A percentile compares a stretch with the other conserved stretches of the same genome.
phyloP scores from a whole-genome alignment of 2,797 vertebrate species.

The Gallinago stenura region DNA sequence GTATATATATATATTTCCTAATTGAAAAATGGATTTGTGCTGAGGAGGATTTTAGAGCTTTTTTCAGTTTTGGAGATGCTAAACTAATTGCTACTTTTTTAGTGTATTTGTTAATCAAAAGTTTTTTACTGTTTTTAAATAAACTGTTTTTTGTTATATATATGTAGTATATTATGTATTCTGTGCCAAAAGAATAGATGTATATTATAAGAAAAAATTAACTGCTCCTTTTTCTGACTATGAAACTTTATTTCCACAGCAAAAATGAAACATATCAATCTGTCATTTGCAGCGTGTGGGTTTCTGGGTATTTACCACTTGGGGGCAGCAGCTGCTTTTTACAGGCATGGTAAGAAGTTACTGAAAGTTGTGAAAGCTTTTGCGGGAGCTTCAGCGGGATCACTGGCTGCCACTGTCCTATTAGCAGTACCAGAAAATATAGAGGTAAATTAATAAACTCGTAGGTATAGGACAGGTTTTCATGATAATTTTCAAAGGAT shows the following conservation, averaged over 20 bases:
- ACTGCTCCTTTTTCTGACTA: not conserved
- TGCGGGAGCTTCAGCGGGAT: constrained; percentile 89
- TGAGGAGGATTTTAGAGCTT: not conserved
- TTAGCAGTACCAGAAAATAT: constrained; percentile 89
- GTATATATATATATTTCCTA: not conserved
- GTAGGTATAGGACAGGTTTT: not conserved
- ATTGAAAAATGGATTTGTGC: not conserved
- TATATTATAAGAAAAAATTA: not conserved
- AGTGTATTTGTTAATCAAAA: not conserved
- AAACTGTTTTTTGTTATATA: not conserved
- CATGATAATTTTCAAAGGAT: not conserved
- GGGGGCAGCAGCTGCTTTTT: constrained; percentile 86
- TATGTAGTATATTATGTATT: not conserved
- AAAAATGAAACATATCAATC: constrained; percentile 83
- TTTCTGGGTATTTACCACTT: constrained; percentile 94
- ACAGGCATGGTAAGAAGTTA: constrained; percentile 83
- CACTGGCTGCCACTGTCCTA: constrained; percentile 87
- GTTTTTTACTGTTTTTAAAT: not conserved
- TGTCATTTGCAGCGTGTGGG: constrained; percentile 87
- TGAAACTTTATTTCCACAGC: constrained; percentile 35
- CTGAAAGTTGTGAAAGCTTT: constrained; percentile 83
- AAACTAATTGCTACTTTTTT: not conserved
- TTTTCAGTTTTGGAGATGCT: not conserved
- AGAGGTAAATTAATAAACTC: constrained; percentile 81
- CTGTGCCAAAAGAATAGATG: not conserved